Base-by-base conservation (phyloP, 53 echinoderm and acorn worm genomes). In the Stichopus horrens region DNA sequence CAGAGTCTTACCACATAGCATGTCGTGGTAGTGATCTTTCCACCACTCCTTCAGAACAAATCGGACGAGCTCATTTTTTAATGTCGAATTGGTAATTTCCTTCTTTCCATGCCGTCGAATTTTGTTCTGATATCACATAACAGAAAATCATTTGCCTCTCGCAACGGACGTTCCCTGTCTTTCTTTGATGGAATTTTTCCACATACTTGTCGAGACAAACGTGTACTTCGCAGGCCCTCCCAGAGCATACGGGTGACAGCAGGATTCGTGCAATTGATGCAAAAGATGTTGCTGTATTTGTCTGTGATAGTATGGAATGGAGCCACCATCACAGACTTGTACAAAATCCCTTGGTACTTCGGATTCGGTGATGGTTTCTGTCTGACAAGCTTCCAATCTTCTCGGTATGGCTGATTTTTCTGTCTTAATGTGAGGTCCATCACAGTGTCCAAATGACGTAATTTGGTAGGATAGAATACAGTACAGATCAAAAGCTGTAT, bases 141-240 rank as follows among this genome's bases (percentile, higher is more conserved):
- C n/a, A 93, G 8, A 8, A 74, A 13, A 75, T 93, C 90, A 55
- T 56, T 74, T 53, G 93, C 93, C 5, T 91, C 93, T 5, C 93
- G 68, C 19, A 93, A 57, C 66, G 86, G 88, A 51, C 93, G 88
- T 53, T 93, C 93, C 21, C 93, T n/a, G n/a, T n/a, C n/a, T 86
- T 54, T 89, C 91, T 54, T 93, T 93, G 74, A 91, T 91, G 18
- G 93, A 91, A 16, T 91, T 89, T n/a, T 5, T 14, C 59, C 8
- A 86, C 83, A 67, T 93, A 93, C 55, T 91, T 93, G 73, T 93
- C 93, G 6, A 93, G n/a, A 63, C 91, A 93, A 13, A 91, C 86
- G 77, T 93, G 93, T 0, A 89, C 91, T 80, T 93, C 93, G 55
- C 9, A 80, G 4, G 51, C 77, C 10, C 60, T 86, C 0, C 91